Conservation (phyloP, 2,113 vertebrate genomes). For the Eudyptes chrysolophus region DNA sequence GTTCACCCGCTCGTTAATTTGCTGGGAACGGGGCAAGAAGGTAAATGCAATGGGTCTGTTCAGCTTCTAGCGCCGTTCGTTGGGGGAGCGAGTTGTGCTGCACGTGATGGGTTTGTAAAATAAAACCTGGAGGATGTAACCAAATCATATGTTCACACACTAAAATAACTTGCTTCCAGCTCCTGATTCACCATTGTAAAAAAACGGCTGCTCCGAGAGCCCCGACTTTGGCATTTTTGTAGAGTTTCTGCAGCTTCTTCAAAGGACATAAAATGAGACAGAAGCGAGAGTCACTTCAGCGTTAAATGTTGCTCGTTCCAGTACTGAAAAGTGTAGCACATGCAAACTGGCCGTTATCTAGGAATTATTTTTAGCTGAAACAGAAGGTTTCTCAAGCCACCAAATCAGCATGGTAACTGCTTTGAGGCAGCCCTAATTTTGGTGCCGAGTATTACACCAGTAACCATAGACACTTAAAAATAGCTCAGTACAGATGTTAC, state of each 20-base stretch:
- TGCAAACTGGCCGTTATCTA: constrained; percentile 26
- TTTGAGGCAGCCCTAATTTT: constrained; percentile 44
- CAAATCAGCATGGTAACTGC: not conserved
- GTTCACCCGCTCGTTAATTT: not conserved
- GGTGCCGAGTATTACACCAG: constrained; percentile 4
- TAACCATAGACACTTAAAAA: constrained; percentile 55
- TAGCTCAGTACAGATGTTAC: constrained; percentile 40
- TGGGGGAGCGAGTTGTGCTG: not conserved
- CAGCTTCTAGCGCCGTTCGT: accelerated
- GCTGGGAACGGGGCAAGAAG: not conserved
- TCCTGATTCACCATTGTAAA: not conserved
- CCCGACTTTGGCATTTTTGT: accelerated
- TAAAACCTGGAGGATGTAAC: not conserved
- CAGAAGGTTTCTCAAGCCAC: constrained; percentile 52
- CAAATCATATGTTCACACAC: not conserved
- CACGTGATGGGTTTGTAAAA: not conserved
- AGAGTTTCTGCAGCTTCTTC: not conserved
- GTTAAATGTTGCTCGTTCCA: not conserved
- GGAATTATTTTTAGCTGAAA: constrained; percentile 67
- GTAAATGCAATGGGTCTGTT: accelerated
- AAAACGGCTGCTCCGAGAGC: not conserved
- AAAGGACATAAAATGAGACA: not conserved
- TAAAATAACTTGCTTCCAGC: accelerated
- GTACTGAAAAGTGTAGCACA: not conserved
- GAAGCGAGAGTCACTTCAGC: not conserved